phyloP scores from a whole-genome alignment of 2,888 invertebrate genomes.

The Epiperipatus broadwayi region DNA sequence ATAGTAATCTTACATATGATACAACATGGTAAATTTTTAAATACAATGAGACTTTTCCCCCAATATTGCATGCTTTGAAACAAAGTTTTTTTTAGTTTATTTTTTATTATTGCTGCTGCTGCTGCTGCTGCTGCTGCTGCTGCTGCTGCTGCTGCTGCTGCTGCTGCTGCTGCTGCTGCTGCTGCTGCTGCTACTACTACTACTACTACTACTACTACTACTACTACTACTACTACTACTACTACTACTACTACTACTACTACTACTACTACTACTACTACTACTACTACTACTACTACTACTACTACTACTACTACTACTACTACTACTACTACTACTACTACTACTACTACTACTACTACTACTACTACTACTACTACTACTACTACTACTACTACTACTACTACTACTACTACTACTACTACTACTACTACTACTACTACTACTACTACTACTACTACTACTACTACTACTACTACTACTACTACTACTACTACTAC shows the following conservation, averaged over 20 bases:
- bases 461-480: constrained; percentile 17
- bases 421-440: constrained; percentile 17
- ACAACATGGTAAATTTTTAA: too few relatives aligned
- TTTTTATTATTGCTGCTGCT: too few relatives aligned
- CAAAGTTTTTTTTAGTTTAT: too few relatives aligned
- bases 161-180: too few relatives aligned
- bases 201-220: constrained; percentile 17
- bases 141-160: too few relatives aligned
- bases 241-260: constrained; percentile 16
- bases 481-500: constrained; percentile 15
- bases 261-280: constrained; percentile 16
- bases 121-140: too few relatives aligned
- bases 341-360: too few relatives aligned
- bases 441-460: constrained; percentile 15
- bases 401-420: constrained; percentile 15
- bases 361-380: constrained; percentile 14
- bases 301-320: constrained; percentile 16
- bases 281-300: constrained; percentile 15
- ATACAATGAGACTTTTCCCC: too few relatives aligned
- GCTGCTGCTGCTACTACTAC: constrained; percentile 14
- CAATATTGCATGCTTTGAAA: too few relatives aligned
- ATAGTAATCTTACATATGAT: too few relatives aligned
- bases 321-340: constrained; percentile 15
- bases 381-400: constrained; percentile 17
- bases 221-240: constrained; percentile 16